phyloP scores from a whole-genome alignment of 2,797 vertebrate species.

The Sparus aurata region DNA sequence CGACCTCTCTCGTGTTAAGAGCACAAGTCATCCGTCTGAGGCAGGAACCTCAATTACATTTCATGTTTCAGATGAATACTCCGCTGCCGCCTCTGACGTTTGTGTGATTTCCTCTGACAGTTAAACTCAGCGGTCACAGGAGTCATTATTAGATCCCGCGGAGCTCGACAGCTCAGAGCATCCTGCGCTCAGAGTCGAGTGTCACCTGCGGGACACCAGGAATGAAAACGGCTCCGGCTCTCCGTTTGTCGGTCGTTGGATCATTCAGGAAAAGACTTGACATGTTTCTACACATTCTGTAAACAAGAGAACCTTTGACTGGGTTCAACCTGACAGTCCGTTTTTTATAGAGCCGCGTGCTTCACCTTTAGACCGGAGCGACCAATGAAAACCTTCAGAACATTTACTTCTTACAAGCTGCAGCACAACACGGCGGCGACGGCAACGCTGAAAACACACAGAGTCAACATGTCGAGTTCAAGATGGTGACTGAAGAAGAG shows the following conservation, averaged over 20 bases:
- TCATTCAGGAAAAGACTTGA: constrained; percentile 5
- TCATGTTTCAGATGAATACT: constrained; percentile 16
- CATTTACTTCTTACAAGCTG: too few relatives aligned
- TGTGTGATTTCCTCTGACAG: constrained; percentile 41
- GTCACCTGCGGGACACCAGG: not conserved
- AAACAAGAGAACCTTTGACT: not conserved
- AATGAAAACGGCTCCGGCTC: not conserved
- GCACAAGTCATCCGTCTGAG: not conserved
- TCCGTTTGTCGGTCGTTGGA: not conserved
- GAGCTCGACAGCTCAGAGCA: constrained; percentile 4
- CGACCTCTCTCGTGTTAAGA: not conserved
- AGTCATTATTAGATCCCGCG: constrained; percentile 26
- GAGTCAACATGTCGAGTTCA: not conserved
- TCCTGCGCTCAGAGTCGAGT: not conserved
- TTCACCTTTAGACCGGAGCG: not conserved
- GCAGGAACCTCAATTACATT: constrained; percentile 19
- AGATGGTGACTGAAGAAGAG: not conserved
- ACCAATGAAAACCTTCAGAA: not conserved
- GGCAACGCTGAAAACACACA: not conserved
- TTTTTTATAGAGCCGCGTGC: not conserved
- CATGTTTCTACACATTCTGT: not conserved
- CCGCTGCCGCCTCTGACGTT: constrained; percentile 11
- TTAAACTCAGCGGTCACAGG: constrained; percentile 14
- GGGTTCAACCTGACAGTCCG: not conserved
- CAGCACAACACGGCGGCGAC: not conserved